Conservation (phyloP, 2,797 vertebrate species). For the Thalassophryne amazonica region DNA sequence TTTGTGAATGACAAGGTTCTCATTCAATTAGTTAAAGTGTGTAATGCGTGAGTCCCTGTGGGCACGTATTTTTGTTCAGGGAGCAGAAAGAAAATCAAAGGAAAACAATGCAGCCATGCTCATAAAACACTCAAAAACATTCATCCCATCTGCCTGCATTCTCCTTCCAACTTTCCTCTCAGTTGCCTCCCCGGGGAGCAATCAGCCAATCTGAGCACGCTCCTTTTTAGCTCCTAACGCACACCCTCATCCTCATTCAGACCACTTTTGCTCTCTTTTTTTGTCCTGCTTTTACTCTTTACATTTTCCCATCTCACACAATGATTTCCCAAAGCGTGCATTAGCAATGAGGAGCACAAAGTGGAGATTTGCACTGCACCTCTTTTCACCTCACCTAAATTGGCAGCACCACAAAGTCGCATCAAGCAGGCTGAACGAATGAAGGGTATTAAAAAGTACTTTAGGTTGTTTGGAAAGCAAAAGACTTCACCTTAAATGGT, state of each 20-base stretch:
- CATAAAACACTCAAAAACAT: conserved; percentile 30
- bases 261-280: conserved; percentile 1
- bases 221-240: conserved; percentile 36
- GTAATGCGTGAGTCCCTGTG: neutral
- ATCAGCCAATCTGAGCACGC: conserved; percentile 46
- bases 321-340: neutral
- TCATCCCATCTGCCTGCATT: conserved; percentile 56
- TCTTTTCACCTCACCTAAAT: no score
- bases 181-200: conserved; percentile 55
- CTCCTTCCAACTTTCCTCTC: conserved; percentile 24
- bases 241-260: conserved; percentile 4
- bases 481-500: neutral
- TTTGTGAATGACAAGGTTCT: neutral
- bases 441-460: neutral
- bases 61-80: conserved; percentile 13
- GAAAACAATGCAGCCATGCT: conserved; percentile 28
- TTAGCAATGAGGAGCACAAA: neutral
- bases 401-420: neutral
- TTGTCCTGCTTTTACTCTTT: neutral
- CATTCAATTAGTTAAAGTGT: conserved; percentile 31
- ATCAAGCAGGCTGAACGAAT: neutral
- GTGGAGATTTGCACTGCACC: conserved; percentile 13
- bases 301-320: neutral
- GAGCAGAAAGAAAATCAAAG: conserved; percentile 22
- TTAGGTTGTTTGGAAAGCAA: neutral